A percentile compares a stretch with the other conserved stretches of the same genome.
These are phyloP conservation scores for Schlechtendalia chinensis DNA, from an alignment of 1,140 invertebrate genomes.

Conservation along the genomic window DNA sequence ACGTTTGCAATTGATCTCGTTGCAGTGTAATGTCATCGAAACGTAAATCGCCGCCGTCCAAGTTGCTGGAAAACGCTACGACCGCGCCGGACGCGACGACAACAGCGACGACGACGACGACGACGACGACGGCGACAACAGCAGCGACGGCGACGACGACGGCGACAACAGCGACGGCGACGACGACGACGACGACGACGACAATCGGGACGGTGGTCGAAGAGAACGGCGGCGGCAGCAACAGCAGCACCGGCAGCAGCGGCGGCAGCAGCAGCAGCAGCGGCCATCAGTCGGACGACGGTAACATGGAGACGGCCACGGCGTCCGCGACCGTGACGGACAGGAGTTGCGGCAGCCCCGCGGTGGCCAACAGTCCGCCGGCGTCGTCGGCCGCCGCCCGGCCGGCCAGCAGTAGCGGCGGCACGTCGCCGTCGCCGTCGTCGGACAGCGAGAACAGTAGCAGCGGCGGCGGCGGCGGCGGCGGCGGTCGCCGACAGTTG, in stretches of 20 bases:
- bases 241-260: neutral
- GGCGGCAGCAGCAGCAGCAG: neutral
- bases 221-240: neutral
- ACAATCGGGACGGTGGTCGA: conserved; percentile 1
- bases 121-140: neutral
- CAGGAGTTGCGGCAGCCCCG: conserved; percentile 23
- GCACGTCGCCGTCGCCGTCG: conserved; percentile 21
- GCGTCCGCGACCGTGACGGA: neutral
- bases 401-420: conserved; percentile 13
- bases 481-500: neutral
- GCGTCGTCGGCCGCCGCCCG: neutral
- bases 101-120: neutral
- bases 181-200: neutral
- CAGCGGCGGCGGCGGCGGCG: neutral
- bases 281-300: neutral
- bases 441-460: conserved; percentile 37
- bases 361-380: conserved; percentile 9
- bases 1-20: no score
- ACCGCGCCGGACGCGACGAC: conserved; percentile 14
- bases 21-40: conserved; percentile 87
- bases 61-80: conserved; percentile 72
- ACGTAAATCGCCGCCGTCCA: conserved; percentile 86
- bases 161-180: neutral
- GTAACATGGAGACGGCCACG: conserved; percentile 15
- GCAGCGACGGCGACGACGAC: no score